Evolutionary conservation across 2,888 invertebrate species (phyloP).

Genomic region (Parapristionchus giblindavisi): DNA sequence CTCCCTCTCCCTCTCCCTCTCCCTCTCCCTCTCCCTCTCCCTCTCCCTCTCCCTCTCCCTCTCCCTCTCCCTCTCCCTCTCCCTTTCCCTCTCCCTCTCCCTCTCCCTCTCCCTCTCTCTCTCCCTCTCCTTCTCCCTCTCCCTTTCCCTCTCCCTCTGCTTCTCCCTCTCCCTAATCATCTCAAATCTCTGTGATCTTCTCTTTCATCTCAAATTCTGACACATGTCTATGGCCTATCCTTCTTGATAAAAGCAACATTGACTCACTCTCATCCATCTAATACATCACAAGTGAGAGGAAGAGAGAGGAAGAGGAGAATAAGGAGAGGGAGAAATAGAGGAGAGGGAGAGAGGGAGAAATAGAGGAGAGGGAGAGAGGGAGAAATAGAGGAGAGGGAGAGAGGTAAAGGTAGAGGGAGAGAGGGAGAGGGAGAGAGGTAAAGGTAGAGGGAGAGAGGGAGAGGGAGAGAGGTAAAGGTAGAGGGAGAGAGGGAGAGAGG

Average conservation of each 20-base stretch:
- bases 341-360: no score
- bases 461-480: no score
- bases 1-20: slow-evolving; percentile 14
- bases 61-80: slow-evolving; percentile 37
- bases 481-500: no score
- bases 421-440: no score
- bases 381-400: no score
- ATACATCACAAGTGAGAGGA: slow-evolving; percentile 25
- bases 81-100: slow-evolving; percentile 33
- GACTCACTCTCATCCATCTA: slow-evolving; percentile 3
- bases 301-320: no score
- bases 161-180: slow-evolving; percentile 22
- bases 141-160: slow-evolving; percentile 36
- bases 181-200: background rate
- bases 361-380: no score
- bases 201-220: slow-evolving; percentile 9
- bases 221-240: no score
- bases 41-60: slow-evolving; percentile 37
- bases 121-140: slow-evolving; percentile 23
- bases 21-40: background rate
- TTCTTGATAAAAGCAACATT: slow-evolving; percentile 36
- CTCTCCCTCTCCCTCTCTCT: slow-evolving; percentile 36
- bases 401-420: no score
- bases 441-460: no score
- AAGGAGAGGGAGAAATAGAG: no score